phyloP scores from a whole-genome alignment of 2,888 invertebrate genomes.

The Ariolimax columbianus region DNA sequence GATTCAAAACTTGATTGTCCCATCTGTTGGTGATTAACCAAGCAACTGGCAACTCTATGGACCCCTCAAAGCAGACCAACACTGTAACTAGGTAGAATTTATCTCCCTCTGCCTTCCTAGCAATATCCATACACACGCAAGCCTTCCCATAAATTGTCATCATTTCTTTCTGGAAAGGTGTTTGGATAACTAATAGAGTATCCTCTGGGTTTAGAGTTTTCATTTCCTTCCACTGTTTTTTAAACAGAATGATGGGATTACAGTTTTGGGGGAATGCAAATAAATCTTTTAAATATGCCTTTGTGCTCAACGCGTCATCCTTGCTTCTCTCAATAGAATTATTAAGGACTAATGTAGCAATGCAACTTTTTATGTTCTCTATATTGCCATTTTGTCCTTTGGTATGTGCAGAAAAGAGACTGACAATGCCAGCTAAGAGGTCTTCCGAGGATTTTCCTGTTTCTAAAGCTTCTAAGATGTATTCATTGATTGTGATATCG shows the following conservation, averaged over 20 bases:
- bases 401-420: slow-evolving; percentile 1
- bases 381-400: not conserved
- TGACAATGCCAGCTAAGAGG: slow-evolving; percentile 12
- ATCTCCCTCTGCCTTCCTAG: slow-evolving; percentile 29
- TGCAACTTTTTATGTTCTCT: not conserved
- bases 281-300: slow-evolving; percentile 34
- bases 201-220: slow-evolving; percentile 27
- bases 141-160: slow-evolving; percentile 43
- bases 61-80: slow-evolving; percentile 35
- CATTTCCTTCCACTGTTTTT: slow-evolving; percentile 21
- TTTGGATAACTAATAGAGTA: slow-evolving; percentile 39
- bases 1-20: not conserved
- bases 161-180: slow-evolving; percentile 46
- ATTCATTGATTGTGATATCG: slow-evolving; percentile 28
- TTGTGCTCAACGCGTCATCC: slow-evolving; percentile 37
- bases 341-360: slow-evolving; percentile 26
- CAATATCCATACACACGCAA: slow-evolving; percentile 40
- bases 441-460: not conserved
- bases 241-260: slow-evolving; percentile 43
- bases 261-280: not conserved
- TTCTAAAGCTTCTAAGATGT: slow-evolving; percentile 38
- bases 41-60: slow-evolving; percentile 42
- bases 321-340: slow-evolving; percentile 36
- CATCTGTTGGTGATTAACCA: slow-evolving; percentile 45
- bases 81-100: slow-evolving; percentile 37